Conservation (phyloP, 1,140 invertebrate genomes). For the Planococcus citri region DNA sequence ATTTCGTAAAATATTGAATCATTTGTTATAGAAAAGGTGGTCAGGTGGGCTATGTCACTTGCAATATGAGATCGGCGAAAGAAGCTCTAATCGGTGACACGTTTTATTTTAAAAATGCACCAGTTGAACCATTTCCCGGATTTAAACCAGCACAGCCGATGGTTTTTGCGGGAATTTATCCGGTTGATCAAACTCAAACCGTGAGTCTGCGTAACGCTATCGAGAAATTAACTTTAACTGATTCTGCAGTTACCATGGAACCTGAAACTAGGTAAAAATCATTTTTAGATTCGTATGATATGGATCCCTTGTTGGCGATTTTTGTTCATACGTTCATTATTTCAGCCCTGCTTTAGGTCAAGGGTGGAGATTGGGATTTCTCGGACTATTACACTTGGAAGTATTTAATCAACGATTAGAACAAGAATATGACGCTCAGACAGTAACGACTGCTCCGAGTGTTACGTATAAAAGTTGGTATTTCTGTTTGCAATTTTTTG, state of each 20-base stretch:
- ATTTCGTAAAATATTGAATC: background rate
- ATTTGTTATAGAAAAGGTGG: conserved; percentile 49
- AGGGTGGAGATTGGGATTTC: conserved; percentile 86
- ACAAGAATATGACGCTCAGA: conserved; percentile 80
- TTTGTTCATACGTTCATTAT: background rate
- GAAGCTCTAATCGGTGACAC: conserved; percentile 81
- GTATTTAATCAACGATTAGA: conserved; percentile 87
- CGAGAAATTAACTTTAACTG: conserved; percentile 85
- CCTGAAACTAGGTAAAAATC: conserved; percentile 70
- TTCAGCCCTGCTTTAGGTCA: conserved; percentile 68
- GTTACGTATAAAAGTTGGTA: conserved; percentile 71
- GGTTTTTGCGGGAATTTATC: conserved; percentile 91
- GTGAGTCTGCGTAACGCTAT: conserved; percentile 60
- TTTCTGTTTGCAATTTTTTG: conserved; percentile 7
- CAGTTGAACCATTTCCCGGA: conserved; percentile 47
- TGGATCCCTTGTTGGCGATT: too few relatives aligned
- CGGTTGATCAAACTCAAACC: conserved; percentile 77
- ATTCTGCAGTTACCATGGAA: conserved; percentile 70
- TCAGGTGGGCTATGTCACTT: conserved; percentile 68
- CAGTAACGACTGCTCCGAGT: conserved; percentile 83
- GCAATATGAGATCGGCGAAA: conserved; percentile 62
- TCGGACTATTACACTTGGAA: conserved; percentile 90
- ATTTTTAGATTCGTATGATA: too few relatives aligned
- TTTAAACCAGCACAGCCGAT: conserved; percentile 68
- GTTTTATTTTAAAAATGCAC: conserved; percentile 42